Base-by-base conservation (phyloP, 2,113 vertebrate species). In the Struthidea cinerea region DNA sequence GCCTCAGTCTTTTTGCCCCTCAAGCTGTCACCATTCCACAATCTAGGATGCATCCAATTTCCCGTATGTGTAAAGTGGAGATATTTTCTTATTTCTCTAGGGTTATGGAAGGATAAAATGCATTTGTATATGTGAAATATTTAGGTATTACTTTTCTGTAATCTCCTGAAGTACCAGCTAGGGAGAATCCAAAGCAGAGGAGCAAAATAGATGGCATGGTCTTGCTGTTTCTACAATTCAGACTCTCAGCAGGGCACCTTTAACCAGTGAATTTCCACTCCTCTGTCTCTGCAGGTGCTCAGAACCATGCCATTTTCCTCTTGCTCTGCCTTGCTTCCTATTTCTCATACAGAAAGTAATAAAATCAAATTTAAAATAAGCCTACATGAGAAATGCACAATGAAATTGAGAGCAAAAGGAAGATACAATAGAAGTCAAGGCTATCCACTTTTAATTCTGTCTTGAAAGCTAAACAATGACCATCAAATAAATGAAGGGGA, bases 201-300 rank as follows among this genome's bases (percentile, higher is more conserved):
- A 76, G 23, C 19, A 88, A 91, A 93, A 85, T 65, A 80, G 46
- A 91, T 78, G 27, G 13, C 18, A 83, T 28, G 33, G 61, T 91
- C 78, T 90, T 60, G 53, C 74, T 79, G 87, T 76, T 96, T 55
- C 70, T 93, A 67, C 61, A 61, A 50, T 91, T 96, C 87, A 87
- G 59, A 85, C 90, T 91, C 78, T 79, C 69, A 67, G 74, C 84
- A 77, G 84, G 74, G 6, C 30, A 53, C 27, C 46, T 85, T 87
- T 93, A 85, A 57, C 61, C 70, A 79, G 61, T 82, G 68, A 94
- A 91, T 95, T 93, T 95, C 57, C 55, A 85, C 57, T 79, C 42
- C 30, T 92, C 47, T 82, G 1, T 55, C 84, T 73, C 93, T 69
- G 71, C 75, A 89, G 84, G 74, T 95, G 55, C 73, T 91, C 59